These are phyloP conservation scores for Idris sp. DNA, from an alignment of 1,140 invertebrate species.

Conservation along the genomic window DNA sequence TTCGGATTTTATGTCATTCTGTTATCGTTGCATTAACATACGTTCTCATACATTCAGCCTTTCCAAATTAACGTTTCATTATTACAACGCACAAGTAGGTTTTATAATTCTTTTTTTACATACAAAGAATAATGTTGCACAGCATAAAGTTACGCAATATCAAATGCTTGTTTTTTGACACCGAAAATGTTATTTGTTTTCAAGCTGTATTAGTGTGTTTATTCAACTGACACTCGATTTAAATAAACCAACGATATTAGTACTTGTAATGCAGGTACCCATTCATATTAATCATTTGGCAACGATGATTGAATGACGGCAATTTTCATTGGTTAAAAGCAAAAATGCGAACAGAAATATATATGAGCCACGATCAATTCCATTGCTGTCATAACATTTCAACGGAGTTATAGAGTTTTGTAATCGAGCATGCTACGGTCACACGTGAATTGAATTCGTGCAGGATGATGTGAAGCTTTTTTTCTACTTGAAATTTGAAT, in stretches of 20 bases:
- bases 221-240: slow-evolving; percentile 31
- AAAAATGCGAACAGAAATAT: slow-evolving; percentile 28
- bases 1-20: too few relatives aligned
- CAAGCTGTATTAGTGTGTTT: slow-evolving; percentile 16
- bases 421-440: too few relatives aligned
- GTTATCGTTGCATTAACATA: too few relatives aligned
- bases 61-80: too few relatives aligned
- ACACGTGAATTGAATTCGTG: slow-evolving; percentile 3
- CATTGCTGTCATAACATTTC: slow-evolving; percentile 31
- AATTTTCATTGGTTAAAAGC: slow-evolving; percentile 4
- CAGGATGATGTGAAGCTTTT: slow-evolving; percentile 13
- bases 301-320: slow-evolving; percentile 20
- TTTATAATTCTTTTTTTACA: too few relatives aligned
- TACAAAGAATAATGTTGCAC: too few relatives aligned
- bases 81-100: too few relatives aligned
- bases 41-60: too few relatives aligned
- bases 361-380: slow-evolving; percentile 11
- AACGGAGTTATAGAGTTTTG: slow-evolving; percentile 15
- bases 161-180: too few relatives aligned
- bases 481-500: slow-evolving; percentile 7
- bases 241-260: slow-evolving; percentile 28
- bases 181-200: too few relatives aligned
- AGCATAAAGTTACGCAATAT: too few relatives aligned
- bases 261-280: slow-evolving; percentile 9
- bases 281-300: slow-evolving; percentile 33